Base-by-base conservation (phyloP, 2,888 invertebrate genomes). In the Dryobota labecula region DNA sequence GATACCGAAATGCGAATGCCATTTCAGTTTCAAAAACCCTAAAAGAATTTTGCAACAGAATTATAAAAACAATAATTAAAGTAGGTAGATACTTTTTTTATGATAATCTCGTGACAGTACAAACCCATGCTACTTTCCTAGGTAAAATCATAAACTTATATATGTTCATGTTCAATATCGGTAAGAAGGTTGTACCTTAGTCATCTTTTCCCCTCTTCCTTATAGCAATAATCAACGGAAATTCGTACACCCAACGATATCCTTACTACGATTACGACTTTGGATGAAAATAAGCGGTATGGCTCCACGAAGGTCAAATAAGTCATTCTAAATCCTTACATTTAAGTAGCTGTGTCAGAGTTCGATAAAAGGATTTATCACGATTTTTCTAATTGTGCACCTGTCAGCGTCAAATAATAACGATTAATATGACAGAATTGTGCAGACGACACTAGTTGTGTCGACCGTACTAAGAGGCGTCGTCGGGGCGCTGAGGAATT, bases 351-450 rank as follows among this genome's bases (percentile, higher is more conserved):
- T 68, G 83, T 84, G 83, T 81, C 63, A 74, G 60, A 82, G 83
- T 86, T 87, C 87, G 87, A 91, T 90, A 91, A 88, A 85, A 78
- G 86, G 83, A 86, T n/a, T n/a, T n/a, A n/a, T n/a, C n/a, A n/a
- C n/a, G n/a, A n/a, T n/a, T n/a, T n/a, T n/a, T n/a, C n/a, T n/a
- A n/a, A n/a, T n/a, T n/a, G n/a, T n/a, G n/a, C n/a, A n/a, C n/a
- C n/a, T n/a, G n/a, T n/a, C n/a, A n/a, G n/a, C n/a, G n/a, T n/a
- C n/a, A n/a, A n/a, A n/a, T n/a, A n/a, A n/a, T n/a, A n/a, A n/a
- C n/a, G n/a, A n/a, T n/a, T n/a, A n/a, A n/a, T n/a, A n/a, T n/a
- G n/a, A n/a, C n/a, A n/a, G n/a, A n/a, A n/a, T n/a, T n/a, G n/a
- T n/a, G n/a, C n/a, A n/a, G n/a, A n/a, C n/a, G n/a, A n/a, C n/a